Evolutionary conservation across 2,797 vertebrate species (phyloP), one percentile per base, ranked within the genome.

Genomic region (Tapera naevia): DNA sequence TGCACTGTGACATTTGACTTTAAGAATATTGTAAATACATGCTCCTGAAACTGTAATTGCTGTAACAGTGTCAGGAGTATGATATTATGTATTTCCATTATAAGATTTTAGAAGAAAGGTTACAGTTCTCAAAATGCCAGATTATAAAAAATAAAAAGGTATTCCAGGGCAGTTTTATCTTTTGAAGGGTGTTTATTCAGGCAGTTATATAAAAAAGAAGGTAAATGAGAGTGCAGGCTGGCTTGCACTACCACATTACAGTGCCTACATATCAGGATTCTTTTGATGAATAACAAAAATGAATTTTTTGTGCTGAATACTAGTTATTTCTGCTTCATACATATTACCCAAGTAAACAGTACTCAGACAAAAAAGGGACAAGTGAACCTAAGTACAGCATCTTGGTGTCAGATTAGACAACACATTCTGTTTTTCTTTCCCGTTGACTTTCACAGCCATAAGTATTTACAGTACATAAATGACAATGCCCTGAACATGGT

Each of bases 61-160:
- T 88, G 43, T 83, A 88, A 94, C 50, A 45, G 46, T 53, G 33
- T 73, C 91, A 92, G 65, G 71, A 91, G 41, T 15, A 67, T 21
- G 67, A 37, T 69, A 88, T 67, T 88, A 91, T 43, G 74, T 39
- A 93, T 88, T 90, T 95, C 70, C 81, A 58, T 57, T 72, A 21
- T 11, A 87, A 53, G 41, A 80, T 65, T 93, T 93, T 91, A 84
- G 94, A 95, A 64, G 61, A 85, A 95, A 86, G 82, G 80, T 89
- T 91, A 88, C 1, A 7, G 53, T 85, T 88, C 80, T 93, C 73
- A 90, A 93, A 94, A 92, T 72, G 85, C 39, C 76, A 85, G 39
- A 43, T 92, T 60, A 74, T 7, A 79, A 46, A 79, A 93, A 95
- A 91, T 57, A 86, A 67, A 88, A 91, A 65, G 41, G 56, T 71